Evolutionary conservation across 2,888 invertebrate species (phyloP).

Genomic region (Himalopsyche kuldschensis): DNA sequence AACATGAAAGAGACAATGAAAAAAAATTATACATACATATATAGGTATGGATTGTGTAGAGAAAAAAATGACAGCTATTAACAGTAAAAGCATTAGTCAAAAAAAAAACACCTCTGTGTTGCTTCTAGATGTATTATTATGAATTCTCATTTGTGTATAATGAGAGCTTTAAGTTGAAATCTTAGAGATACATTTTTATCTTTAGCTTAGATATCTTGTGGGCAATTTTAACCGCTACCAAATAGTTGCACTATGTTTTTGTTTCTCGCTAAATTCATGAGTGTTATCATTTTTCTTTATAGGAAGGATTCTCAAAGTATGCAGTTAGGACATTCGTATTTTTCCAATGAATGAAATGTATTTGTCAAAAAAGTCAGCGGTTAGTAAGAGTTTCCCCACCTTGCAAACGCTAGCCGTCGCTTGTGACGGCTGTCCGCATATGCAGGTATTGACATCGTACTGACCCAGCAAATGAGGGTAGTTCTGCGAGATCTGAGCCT

Average conservation of each 20-base stretch:
- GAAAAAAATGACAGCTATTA: neutral
- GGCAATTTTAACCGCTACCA: neutral
- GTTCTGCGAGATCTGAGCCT: constrained; percentile 59
- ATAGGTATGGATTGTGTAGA: neutral
- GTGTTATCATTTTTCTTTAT: neutral
- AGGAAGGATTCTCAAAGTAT: no score
- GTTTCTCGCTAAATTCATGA: no score
- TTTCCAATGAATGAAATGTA: no score
- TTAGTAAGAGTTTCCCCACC: constrained; percentile 49
- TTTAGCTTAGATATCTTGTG: neutral
- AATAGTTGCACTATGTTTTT: no score
- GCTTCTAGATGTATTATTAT: no score
- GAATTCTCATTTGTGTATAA: neutral
- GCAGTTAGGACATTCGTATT: neutral
- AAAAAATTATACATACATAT: neutral
- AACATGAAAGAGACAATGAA: constrained; percentile 27
- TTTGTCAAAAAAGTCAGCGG: no score
- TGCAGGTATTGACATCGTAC: constrained; percentile 65
- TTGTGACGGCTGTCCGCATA: constrained; percentile 67
- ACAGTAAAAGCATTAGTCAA: neutral
- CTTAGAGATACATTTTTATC: neutral
- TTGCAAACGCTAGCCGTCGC: constrained; percentile 74
- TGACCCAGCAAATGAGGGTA: constrained; percentile 61
- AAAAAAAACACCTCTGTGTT: neutral
- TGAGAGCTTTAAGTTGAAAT: neutral